These are phyloP conservation scores for Silurus glanis DNA, from an alignment of 2,113 vertebrate species.

Conservation along the genomic window DNA sequence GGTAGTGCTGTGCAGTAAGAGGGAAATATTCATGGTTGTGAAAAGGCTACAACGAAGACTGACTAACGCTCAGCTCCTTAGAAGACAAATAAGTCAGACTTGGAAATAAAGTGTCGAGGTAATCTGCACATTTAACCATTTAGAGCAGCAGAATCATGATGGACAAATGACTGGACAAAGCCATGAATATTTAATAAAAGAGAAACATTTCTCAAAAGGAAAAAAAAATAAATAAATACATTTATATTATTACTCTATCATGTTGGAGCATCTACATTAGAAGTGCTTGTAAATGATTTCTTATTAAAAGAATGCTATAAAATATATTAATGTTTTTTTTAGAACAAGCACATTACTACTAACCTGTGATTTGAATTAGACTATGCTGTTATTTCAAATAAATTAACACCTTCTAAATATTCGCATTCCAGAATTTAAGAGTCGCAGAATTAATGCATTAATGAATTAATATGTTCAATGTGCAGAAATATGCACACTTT, in stretches of 20 bases:
- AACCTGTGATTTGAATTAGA: background rate
- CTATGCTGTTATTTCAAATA: background rate
- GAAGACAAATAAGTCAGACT: background rate
- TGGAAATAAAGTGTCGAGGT: background rate
- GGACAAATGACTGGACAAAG: too few relatives aligned
- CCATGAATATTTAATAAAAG: background rate
- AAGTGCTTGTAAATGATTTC: background rate
- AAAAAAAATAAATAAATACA: too few relatives aligned
- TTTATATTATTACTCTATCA: background rate
- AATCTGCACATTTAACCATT: background rate
- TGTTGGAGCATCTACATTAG: background rate
- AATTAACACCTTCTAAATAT: background rate
- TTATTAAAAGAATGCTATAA: background rate
- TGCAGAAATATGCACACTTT: background rate
- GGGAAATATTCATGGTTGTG: conserved; percentile 40
- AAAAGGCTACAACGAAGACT: conserved; percentile 44
- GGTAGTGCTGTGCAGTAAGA: conserved; percentile 14
- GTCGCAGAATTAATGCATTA: background rate
- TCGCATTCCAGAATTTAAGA: background rate
- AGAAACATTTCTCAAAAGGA: too few relatives aligned
- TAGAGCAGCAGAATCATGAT: background rate
- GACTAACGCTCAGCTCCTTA: background rate
- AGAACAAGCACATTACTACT: background rate
- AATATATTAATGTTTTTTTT: background rate
- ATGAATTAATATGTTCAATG: background rate